Evolutionary conservation across 2,113 vertebrate species (phyloP).

Genomic region (Heterotilapia buettikoferi): DNA sequence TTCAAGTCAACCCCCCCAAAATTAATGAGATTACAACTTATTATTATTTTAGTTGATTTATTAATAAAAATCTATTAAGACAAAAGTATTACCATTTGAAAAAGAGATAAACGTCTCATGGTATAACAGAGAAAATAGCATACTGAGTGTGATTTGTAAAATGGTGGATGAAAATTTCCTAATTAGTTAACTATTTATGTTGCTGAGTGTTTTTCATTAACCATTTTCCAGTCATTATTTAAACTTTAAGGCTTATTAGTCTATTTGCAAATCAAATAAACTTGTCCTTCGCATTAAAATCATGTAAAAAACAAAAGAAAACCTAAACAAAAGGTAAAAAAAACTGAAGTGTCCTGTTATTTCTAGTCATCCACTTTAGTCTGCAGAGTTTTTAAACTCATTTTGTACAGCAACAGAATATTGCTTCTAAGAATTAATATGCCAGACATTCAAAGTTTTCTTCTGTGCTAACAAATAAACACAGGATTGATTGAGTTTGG

Average conservation of each 20-base stretch:
- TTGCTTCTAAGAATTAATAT: not conserved
- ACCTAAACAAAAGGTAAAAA: not conserved
- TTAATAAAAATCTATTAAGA: not conserved
- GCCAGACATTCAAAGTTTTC: not conserved
- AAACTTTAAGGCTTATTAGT: not conserved
- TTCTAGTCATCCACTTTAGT: not conserved
- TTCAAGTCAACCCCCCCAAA: not conserved
- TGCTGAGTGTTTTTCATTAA: not conserved
- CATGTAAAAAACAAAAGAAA: not conserved
- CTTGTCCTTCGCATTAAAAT: fast-evolving
- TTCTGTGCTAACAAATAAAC: not conserved
- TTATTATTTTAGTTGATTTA: not conserved
- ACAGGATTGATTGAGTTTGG: not conserved
- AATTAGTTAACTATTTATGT: not conserved
- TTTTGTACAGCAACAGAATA: not conserved
- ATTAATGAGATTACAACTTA: not conserved
- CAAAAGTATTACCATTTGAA: not conserved
- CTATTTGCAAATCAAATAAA: not conserved
- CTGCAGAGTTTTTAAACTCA: not conserved
- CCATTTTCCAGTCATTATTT: not conserved
- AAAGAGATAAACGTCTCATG: not conserved
- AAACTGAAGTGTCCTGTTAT: fast-evolving
- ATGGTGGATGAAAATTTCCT: not conserved
- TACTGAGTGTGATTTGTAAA: not conserved
- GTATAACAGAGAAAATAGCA: fast-evolving